Conservation (phyloP, 2,888 invertebrate species). For the Tinea trinotella region DNA sequence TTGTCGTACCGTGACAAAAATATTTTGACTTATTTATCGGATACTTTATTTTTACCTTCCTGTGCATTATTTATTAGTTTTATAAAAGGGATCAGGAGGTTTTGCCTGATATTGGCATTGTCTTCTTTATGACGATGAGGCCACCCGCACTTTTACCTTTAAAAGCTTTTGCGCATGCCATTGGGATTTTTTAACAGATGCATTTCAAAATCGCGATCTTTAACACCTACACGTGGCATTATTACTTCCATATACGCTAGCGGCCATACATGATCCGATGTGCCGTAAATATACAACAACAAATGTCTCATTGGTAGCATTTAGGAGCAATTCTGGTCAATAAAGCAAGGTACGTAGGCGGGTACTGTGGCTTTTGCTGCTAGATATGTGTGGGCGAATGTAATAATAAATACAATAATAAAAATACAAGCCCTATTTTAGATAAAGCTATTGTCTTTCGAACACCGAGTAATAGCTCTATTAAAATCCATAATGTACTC, state of each 20-base stretch:
- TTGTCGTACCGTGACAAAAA: neutral
- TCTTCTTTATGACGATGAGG: neutral
- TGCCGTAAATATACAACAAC: constrained; percentile 63
- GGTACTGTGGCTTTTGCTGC: neutral
- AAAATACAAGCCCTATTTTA: constrained; percentile 6
- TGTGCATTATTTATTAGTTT: neutral
- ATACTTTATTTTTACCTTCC: neutral
- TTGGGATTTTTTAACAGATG: neutral
- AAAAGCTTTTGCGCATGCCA: neutral
- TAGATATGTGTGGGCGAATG: constrained; percentile 13
- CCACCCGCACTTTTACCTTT: neutral
- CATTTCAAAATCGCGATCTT: constrained; percentile 6
- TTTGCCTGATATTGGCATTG: neutral
- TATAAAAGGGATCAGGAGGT: neutral
- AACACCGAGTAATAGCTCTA: neutral
- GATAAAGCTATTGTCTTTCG: constrained; percentile 5
- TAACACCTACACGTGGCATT: constrained; percentile 4
- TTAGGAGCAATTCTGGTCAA: constrained; percentile 67
- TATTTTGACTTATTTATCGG: constrained; percentile 8
- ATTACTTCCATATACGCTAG: constrained; percentile 36
- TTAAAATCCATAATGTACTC: neutral
- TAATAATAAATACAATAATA: neutral
- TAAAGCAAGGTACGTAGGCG: constrained; percentile 61
- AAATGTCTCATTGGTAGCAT: constrained; percentile 66
- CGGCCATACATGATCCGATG: constrained; percentile 43